Base-by-base conservation (phyloP, 1,140 invertebrate species). In the Dendrolimus punctatus region DNA sequence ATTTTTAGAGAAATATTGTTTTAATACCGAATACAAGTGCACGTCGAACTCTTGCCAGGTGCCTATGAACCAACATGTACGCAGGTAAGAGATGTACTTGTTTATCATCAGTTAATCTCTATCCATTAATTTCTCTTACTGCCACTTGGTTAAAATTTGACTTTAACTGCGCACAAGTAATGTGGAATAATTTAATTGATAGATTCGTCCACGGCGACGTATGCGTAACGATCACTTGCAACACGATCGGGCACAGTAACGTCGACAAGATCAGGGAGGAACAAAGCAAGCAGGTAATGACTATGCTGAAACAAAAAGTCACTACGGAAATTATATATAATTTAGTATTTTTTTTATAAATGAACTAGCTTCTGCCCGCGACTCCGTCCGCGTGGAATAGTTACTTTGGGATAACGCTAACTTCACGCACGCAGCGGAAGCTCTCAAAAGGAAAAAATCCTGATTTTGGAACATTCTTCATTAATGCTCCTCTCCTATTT, bases 1-100 rank as follows among this genome's bases (percentile, higher is more conserved):
- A 58, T 99, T 99, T 81, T 87, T 99, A 3, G 95, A 98, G 78
- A 90, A 94, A 48, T 98, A 98, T 75, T 99, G 97, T 81, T 95
- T 98, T 71, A 91, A 93, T 57, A 88, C 90, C 8, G 91, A 93
- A 2, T 97, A 96, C 73, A 91, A 91, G 39, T 99, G 98, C 75
- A 94, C 94, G 0, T 95, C 94, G 0, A 85, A 90, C 62, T 85
- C 87, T 39, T 99, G 97, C 84, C 91, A 93, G 39, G 91, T 93
- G 5, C 91, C 96, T 4, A 97, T 99, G 90, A 87, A 95, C 40
- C 93, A 96, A 46, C 98, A 99, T 79, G 91, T 96, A 4, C 88
- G 98, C 39, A 85, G 85, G 86, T 88, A 49, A 44, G 58, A 53
- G 6, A 39, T 8, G 41, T 5, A 37, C 9, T 37, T 8, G 23